Percentiles rank a stretch among this genome's conserved stretches.
These are phyloP conservation scores for Pseudopipra pipra DNA, from an alignment of 2,113 vertebrate genomes.

Conservation along the genomic window DNA sequence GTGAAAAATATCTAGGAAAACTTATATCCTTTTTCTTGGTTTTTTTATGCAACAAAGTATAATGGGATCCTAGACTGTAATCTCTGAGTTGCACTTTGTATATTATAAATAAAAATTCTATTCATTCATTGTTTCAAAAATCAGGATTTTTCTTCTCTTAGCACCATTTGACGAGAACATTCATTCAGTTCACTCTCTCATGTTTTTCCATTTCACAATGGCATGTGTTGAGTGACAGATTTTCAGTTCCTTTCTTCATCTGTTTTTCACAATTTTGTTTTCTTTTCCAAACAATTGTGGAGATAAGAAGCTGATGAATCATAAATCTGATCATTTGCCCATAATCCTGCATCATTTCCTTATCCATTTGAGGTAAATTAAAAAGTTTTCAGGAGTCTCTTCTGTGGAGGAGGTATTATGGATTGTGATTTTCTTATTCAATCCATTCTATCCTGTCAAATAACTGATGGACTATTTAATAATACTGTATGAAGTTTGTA, in stretches of 20 bases:
- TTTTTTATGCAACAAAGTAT: background rate
- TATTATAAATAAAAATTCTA: background rate
- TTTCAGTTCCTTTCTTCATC: background rate
- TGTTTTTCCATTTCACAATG: background rate
- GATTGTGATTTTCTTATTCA: background rate
- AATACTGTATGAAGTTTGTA: background rate
- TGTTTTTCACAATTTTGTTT: background rate
- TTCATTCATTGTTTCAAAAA: background rate
- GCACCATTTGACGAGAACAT: background rate
- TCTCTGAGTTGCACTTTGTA: background rate
- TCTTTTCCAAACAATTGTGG: background rate
- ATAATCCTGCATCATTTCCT: background rate
- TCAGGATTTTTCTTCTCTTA: background rate
- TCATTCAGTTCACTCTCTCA: background rate
- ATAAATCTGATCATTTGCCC: background rate
- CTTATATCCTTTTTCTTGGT: background rate
- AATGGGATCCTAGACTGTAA: background rate
- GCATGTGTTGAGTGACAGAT: background rate
- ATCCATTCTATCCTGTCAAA: background rate
- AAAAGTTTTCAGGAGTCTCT: background rate
- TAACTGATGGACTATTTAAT: background rate
- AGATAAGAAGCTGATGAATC: background rate
- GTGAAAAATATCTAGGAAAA: background rate
- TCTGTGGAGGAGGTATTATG: background rate
- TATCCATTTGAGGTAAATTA: background rate